Base-by-base conservation (phyloP, 2,113 vertebrate genomes). In the Oenanthe oenanthe region DNA sequence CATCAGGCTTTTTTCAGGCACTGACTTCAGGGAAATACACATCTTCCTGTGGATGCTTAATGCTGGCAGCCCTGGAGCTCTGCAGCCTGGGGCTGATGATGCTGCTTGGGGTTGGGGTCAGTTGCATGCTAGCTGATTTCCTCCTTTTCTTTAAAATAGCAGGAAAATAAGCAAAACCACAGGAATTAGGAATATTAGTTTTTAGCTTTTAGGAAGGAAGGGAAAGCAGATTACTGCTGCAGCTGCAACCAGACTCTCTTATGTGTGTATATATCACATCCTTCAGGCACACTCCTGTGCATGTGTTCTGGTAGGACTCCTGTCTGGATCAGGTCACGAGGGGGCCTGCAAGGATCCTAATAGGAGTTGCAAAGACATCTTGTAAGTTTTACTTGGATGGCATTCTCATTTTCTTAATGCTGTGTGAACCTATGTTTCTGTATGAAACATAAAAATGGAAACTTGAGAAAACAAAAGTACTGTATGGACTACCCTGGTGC, bases 401-500 rank as follows among this genome's bases (percentile, higher is more conserved):
- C 40, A 56, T 51, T 88, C 58, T 85, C 25, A 15, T 13, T 76
- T 80, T 90, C 74, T 74, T 45, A 31, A 34, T 58, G 36, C 45
- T 48, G 17, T 36, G 29, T 70, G 67, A 71, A 38, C 19, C 2
- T 53, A 5, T 5, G 9, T 24, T 38, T 73, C 56, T 56, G 4
- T 24, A 20, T 60, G 54, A 88, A 91, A 84, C 77, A 40, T 2
- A 73, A 88, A 91, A 65, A 47, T 22, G 40, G 40, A 74, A 86
- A 51, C 75, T n/a, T 51, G 48, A 57, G 68, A 63, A 71, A 87
- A 63, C 36, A 40, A 32, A 88, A 81, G 14, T 48, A 31, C 25
- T 0, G 0, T 34, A 43, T 5, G 2, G 60, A 74, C 22, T 60
- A 20, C 60, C 17, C 25, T 0, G 2, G 17, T 2, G 2, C 20